Evolutionary conservation across 2,797 vertebrate genomes (phyloP), one percentile per base, ranked within the genome.

Genomic region (Spea hammondii): DNA sequence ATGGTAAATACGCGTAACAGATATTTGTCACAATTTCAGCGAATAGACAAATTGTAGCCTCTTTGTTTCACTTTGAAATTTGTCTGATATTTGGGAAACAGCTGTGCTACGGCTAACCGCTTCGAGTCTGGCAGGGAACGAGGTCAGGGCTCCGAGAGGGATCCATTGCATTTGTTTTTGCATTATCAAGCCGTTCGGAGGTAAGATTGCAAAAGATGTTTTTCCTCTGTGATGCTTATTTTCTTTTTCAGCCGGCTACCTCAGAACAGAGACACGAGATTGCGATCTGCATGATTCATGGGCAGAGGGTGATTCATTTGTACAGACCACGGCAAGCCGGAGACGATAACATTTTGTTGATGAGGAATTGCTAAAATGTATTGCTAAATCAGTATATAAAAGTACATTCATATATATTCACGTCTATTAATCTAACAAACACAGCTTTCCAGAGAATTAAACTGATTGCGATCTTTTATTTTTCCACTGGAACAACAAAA

Each of bases 151-250:
- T 69, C 71, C 50, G 57, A 70, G 48, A 53, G 65, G 10, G 57
- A 76, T 59, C 65, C 73, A 47, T 59, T 59, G 45, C 79, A 66
- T 80, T 76, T 76, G 79, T 75, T 70, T 17, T 80, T 70, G 66
- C 50, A 75, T 75, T 65, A 65, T 62, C 9, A 17, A 10, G 55
- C 46, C 55, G 48, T 71, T 70, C 73, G 32, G 32, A 71, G 69
- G 49, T 50, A 8, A 14, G 60, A 80, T 71, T 80, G 68, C 68
- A 80, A 80, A 80, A 76, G 60, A 71, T 80, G 68, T 80, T 80
- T 74, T 80, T 46, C 62, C 69, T 47, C 4, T 45, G 11, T 10
- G 8, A 6, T 51, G 55, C 78, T 74, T 79, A 74, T 68, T 74
- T 70, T 74, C 46, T n/a, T 64, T 79, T 75, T 68, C 55, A 10